Evolutionary conservation across 1,140 invertebrate species (phyloP).

Genomic region (Ips nitidus): DNA sequence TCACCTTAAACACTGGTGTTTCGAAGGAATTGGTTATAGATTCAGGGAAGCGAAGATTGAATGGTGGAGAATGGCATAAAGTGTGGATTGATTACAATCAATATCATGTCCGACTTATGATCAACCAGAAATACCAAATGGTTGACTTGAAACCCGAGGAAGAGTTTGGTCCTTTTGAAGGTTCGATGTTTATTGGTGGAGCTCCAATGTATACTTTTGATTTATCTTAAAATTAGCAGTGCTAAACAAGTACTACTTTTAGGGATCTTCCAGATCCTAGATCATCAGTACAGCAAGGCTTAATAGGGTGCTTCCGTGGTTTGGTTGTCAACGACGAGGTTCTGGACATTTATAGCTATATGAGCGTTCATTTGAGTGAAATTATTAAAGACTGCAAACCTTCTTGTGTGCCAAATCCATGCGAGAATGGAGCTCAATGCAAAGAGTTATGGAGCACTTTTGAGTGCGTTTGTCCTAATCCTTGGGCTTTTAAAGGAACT

Average conservation of each 20-base stretch:
- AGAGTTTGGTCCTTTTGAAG: slow-evolving; percentile 88
- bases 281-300: slow-evolving; percentile 78
- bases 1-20: slow-evolving; percentile 81
- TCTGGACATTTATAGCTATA: slow-evolving; percentile 87
- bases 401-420: slow-evolving; percentile 91
- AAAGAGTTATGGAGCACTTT: slow-evolving; percentile 92
- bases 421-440: slow-evolving; percentile 86
- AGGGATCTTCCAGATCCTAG: slow-evolving; percentile 76
- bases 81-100: slow-evolving; percentile 93
- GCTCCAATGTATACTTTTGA: slow-evolving; percentile 68
- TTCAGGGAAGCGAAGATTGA: slow-evolving; percentile 71
- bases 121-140: slow-evolving; percentile 87
- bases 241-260: slow-evolving; percentile 34
- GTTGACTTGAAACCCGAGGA: slow-evolving; percentile 80
- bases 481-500: slow-evolving; percentile 84
- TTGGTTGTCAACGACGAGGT: slow-evolving; percentile 89
- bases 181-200: slow-evolving; percentile 89
- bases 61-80: slow-evolving; percentile 93
- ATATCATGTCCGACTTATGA: slow-evolving; percentile 91
- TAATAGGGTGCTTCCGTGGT: slow-evolving; percentile 91
- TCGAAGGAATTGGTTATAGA: slow-evolving; percentile 77
- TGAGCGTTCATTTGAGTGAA: slow-evolving; percentile 87
- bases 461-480: slow-evolving; percentile 86
- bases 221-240: no score
- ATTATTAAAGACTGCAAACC: slow-evolving; percentile 92